A percentile compares a stretch with the other conserved stretches of the same genome.
phyloP scores from a whole-genome alignment of 2,888 invertebrate species.

The Athripsodes cinereus region DNA sequence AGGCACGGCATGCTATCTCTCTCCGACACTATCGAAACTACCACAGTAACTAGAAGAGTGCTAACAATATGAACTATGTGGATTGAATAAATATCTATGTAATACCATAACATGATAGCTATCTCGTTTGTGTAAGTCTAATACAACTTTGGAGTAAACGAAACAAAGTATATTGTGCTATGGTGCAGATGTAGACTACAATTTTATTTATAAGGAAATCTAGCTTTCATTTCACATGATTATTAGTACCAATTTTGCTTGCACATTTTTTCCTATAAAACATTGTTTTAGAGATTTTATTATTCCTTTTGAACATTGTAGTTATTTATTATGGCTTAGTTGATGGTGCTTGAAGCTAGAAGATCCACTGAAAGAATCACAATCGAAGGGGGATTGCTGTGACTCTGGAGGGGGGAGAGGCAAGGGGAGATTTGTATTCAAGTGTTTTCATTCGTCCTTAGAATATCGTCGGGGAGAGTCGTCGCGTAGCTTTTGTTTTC shows the following conservation, averaged over 20 bases:
- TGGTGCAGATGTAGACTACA: neutral
- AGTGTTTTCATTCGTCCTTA: slow-evolving; percentile 36
- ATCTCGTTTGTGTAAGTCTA: too few species aligned
- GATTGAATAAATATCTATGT: too few species aligned
- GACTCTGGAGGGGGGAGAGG: slow-evolving; percentile 31
- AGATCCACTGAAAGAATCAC: neutral
- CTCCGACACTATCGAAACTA: too few species aligned
- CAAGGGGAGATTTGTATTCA: slow-evolving; percentile 17
- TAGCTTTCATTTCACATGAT: neutral
- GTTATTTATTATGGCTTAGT: neutral
- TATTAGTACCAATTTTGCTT: neutral
- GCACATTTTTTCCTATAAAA: neutral
- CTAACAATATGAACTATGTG: too few species aligned
- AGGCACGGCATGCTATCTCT: too few species aligned
- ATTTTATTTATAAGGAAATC: neutral
- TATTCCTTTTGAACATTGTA: neutral
- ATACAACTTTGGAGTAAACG: neutral
- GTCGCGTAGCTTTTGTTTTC: slow-evolving; percentile 29
- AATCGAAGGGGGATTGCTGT: slow-evolving; percentile 29
- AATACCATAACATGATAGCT: too few species aligned
- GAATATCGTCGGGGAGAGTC: slow-evolving; percentile 40
- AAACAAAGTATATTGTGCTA: neutral
- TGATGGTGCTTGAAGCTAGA: neutral
- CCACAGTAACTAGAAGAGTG: too few species aligned
- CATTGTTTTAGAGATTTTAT: neutral